Base-by-base conservation (phyloP, 1,140 invertebrate species). In the Heliconius eleuchia region DNA sequence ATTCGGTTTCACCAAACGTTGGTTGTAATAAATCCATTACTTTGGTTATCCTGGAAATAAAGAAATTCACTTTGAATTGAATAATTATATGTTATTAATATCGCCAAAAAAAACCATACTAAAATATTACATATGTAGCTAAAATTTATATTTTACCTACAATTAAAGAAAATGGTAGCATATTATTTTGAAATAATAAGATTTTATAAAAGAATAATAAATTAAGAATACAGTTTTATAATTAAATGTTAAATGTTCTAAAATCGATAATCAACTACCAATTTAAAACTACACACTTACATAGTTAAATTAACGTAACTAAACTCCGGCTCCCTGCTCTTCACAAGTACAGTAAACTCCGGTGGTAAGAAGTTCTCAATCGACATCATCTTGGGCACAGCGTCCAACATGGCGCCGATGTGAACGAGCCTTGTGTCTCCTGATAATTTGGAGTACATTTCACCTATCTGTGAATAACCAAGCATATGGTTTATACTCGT, bases 341-440 rank as follows among this genome's bases (percentile, higher is more conserved):
- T 34, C 19, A 92, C 79, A 34, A 89, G 83, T 5, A 76, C 74
- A 5, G 81, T 82, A 4, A 96, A 70, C 74, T 96, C 95, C 9
- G 86, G 79, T 0, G 95, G 95, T 6, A 95, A 80, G 80, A 95
- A 95, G 80, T 94, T 95, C 23, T 94, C 86, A 1, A 95, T 70
- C 0, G 87, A 91, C 18, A 91, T 90, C 75, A 96, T 89, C 23
- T 95, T 89, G 18, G 96, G 79, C 7, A 95, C 89, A 3, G 92
- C 94, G 13, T 92, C 91, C 5, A 92, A 66, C 87, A 92, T 90
- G 57, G 89, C 85, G 0, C 87, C 92, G 8, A 95, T 71, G 13
- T 83, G 78, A 4, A 74, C 74, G 19, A 95, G 34, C 11, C 89
- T 84, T 1, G 86, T 82, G 73, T 93, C 92, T 7, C 89, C 91